These are phyloP conservation scores for Mormyrus hasselquistii DNA, from an alignment of 2,797 vertebrate species.

Conservation along the genomic window DNA sequence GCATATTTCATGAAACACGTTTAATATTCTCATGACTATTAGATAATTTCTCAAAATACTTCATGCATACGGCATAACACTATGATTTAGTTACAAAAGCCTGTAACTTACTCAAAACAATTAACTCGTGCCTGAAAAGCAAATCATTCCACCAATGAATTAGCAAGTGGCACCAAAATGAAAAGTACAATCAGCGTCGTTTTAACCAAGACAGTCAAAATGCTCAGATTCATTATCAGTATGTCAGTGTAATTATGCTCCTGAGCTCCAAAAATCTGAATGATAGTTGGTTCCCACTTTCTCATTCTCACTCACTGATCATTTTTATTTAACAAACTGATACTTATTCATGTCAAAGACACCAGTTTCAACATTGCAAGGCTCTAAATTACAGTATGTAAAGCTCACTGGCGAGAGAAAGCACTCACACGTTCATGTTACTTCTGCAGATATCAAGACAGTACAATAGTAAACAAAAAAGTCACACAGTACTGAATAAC, in stretches of 20 bases:
- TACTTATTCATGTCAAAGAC: not conserved
- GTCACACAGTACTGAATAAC: not conserved
- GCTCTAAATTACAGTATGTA: not conserved
- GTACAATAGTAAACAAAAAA: not conserved
- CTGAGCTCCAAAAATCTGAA: not conserved
- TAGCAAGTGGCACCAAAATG: not conserved
- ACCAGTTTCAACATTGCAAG: not conserved
- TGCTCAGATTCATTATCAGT: not conserved
- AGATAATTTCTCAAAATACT: not conserved
- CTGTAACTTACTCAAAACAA: not conserved
- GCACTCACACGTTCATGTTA: not conserved
- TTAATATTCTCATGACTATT: not conserved
- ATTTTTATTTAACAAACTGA: not conserved
- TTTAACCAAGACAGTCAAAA: not conserved
- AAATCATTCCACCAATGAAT: not conserved
- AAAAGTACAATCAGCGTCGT: not conserved
- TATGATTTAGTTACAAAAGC: not conserved
- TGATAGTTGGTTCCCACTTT: not conserved
- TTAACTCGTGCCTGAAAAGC: not conserved
- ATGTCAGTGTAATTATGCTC: not conserved
- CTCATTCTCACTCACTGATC: not conserved
- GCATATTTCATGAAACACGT: not conserved
- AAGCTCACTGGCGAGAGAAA: not conserved
- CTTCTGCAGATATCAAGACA: not conserved
- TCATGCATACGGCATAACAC: not conserved